These are phyloP conservation scores for Agonopterix arenella DNA, from an alignment of 2,888 invertebrate genomes.

Conservation along the genomic window DNA sequence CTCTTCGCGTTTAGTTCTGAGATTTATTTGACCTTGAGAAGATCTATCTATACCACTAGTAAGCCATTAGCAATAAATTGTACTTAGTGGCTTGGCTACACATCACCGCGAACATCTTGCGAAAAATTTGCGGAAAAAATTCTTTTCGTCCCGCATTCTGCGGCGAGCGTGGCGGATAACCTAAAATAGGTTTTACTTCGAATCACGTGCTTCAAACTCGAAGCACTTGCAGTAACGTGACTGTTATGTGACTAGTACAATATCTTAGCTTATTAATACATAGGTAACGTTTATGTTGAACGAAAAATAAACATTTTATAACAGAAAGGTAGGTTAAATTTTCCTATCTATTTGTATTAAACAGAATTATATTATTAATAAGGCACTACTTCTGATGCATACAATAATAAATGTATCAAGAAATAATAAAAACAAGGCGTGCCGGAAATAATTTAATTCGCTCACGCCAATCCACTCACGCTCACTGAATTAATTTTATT, in stretches of 20 bases:
- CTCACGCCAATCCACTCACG: slow-evolving; percentile 14
- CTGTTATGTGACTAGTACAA: too few species aligned
- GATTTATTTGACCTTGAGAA: slow-evolving; percentile 48
- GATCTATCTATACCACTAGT: slow-evolving; percentile 18
- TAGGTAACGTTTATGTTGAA: too few species aligned
- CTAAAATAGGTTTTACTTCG: too few species aligned
- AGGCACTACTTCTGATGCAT: too few species aligned
- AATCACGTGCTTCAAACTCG: too few species aligned
- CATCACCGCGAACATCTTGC: not conserved
- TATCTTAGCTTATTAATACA: too few species aligned
- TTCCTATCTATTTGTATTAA: too few species aligned
- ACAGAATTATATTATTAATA: too few species aligned
- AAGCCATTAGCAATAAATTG: slow-evolving; percentile 21
- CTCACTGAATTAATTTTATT: slow-evolving; percentile 20
- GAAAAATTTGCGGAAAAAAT: slow-evolving; percentile 5
- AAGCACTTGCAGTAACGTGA: too few species aligned
- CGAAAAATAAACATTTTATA: too few species aligned
- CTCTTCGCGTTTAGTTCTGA: slow-evolving; percentile 25
- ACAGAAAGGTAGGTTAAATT: too few species aligned
- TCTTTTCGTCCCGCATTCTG: slow-evolving; percentile 2
- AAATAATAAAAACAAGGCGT: slow-evolving; percentile 27
- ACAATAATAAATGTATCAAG: not conserved
- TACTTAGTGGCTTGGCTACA: slow-evolving; percentile 1
- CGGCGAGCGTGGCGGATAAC: too few species aligned
- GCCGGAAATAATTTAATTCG: slow-evolving; percentile 37